Percentiles rank a stretch among this genome's conserved stretches.
Conservation (phyloP, 92 coral and sea anemone genomes). For the Siderastrea radians region DNA sequence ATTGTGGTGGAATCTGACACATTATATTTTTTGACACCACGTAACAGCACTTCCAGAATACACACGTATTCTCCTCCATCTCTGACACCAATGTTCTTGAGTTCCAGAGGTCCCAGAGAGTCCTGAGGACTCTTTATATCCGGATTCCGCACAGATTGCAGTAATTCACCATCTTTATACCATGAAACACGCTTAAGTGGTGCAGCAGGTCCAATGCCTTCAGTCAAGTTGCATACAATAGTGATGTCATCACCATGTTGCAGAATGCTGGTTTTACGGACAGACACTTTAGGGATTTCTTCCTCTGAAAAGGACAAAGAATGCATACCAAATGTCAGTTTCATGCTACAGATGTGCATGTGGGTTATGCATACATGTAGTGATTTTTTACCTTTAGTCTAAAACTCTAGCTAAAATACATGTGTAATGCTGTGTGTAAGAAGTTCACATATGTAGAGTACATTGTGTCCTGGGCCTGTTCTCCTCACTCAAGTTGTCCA, state of each 20-base stretch:
- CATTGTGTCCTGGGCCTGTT: too few species aligned
- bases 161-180: conserved; percentile 40
- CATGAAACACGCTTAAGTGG: conserved; percentile 45
- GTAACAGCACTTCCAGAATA: conserved; percentile 32
- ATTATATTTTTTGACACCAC: conserved; percentile 11
- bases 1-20: conserved; percentile 20
- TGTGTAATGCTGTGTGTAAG: too few species aligned
- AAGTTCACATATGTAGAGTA: too few species aligned
- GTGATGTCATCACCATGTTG: conserved; percentile 27
- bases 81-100: conserved; percentile 25
- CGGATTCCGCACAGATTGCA: conserved; percentile 16
- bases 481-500: too few species aligned
- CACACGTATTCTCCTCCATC: conserved; percentile 63
- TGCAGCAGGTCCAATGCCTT: background rate
- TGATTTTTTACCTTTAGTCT: too few species aligned
- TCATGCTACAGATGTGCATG: too few species aligned
- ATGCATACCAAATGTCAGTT: too few species aligned
- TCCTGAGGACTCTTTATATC: conserved; percentile 10
- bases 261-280: conserved; percentile 15
- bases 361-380: too few species aligned
- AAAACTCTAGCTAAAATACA: too few species aligned
- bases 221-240: conserved; percentile 60
- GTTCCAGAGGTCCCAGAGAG: conserved; percentile 19
- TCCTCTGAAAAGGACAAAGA: conserved; percentile 40
- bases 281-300: conserved; percentile 53